Percentiles rank a stretch among this genome's conserved stretches.
phyloP scores from a whole-genome alignment of 2,113 vertebrate species.

The Charadrius vociferus region DNA sequence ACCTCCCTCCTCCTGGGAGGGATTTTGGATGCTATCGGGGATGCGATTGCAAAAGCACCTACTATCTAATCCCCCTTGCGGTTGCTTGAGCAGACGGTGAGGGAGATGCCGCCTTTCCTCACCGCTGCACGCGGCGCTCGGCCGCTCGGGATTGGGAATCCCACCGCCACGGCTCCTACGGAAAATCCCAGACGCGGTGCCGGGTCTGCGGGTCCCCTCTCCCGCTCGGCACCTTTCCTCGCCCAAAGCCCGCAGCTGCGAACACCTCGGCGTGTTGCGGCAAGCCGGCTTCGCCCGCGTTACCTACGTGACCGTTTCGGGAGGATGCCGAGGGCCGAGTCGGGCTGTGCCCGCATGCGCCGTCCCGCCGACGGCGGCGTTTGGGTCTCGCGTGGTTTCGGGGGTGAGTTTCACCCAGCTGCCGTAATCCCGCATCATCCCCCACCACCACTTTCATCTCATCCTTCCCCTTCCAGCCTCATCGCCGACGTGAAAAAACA shows the following conservation, averaged over 20 bases:
- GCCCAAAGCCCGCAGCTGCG: background rate
- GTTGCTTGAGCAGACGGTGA: background rate
- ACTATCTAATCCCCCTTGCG: background rate
- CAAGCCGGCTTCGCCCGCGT: background rate
- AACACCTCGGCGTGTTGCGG: background rate
- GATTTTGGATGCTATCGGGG: background rate
- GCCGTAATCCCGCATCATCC: background rate
- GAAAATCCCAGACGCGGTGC: accelerated
- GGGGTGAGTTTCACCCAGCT: accelerated
- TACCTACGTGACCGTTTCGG: background rate
- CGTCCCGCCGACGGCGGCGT: accelerated
- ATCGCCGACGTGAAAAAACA: accelerated
- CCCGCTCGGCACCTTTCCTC: background rate
- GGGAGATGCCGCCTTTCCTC: background rate
- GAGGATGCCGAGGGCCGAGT: background rate
- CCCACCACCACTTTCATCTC: background rate
- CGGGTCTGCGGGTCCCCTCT: background rate
- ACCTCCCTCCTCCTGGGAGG: background rate
- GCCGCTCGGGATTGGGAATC: background rate
- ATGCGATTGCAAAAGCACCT: background rate
- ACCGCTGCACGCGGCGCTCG: accelerated
- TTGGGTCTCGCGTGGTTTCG: background rate
- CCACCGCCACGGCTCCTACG: accelerated
- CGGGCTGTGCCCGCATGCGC: background rate
- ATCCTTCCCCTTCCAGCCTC: background rate